phyloP scores from a whole-genome alignment of 2,113 vertebrate genomes.

The Melanotaenia duboulayi region DNA sequence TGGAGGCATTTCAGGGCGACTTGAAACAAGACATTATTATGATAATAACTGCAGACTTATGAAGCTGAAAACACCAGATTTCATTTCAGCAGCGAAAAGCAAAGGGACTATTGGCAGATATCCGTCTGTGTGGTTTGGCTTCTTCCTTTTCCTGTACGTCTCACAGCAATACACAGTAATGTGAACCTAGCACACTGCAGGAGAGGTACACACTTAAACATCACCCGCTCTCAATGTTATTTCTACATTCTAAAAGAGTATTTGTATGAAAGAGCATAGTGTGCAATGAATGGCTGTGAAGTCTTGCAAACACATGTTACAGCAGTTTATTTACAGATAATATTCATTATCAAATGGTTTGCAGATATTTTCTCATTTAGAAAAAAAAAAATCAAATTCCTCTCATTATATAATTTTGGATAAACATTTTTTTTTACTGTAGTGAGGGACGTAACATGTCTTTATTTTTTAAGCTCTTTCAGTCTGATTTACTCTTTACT shows the following conservation, averaged over 20 bases:
- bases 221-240: background rate
- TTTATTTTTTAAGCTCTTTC: too few relatives aligned
- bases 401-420: background rate
- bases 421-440: too few relatives aligned
- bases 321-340: conserved; percentile 2
- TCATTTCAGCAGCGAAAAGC: conserved; percentile 55
- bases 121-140: conserved; percentile 38
- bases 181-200: conserved; percentile 3
- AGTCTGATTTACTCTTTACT: too few relatives aligned
- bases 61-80: conserved; percentile 63
- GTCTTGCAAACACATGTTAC: too few relatives aligned
- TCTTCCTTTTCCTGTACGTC: conserved; percentile 54
- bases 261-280: too few relatives aligned
- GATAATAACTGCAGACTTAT: conserved; percentile 76
- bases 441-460: too few relatives aligned
- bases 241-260: background rate
- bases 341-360: conserved; percentile 1
- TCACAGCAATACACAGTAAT: conserved; percentile 26
- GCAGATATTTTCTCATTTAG: background rate
- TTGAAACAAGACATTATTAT: conserved; percentile 81
- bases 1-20: conserved; percentile 74
- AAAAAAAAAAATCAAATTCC: background rate
- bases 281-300: too few relatives aligned
- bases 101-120: conserved; percentile 27
- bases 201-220: conserved; percentile 9